A percentile compares a stretch with the other conserved stretches of the same genome.
phyloP scores from a whole-genome alignment of 1,140 invertebrate genomes.

The Conus betulinus region DNA sequence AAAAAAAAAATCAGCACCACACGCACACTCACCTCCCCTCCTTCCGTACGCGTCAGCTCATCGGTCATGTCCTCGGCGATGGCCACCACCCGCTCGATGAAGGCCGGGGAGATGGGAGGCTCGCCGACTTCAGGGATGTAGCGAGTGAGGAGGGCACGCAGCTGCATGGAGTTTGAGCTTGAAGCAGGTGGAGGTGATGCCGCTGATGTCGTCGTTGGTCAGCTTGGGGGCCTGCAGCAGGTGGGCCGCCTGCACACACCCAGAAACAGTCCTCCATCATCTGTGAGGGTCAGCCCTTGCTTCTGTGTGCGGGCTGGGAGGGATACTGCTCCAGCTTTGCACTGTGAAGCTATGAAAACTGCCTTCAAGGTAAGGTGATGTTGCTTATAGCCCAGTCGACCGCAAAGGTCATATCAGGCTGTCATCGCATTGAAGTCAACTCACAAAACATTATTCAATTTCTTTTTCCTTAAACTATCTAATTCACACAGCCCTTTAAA shows the following conservation, averaged over 20 bases:
- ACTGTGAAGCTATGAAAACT: too few relatives aligned
- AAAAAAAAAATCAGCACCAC: not conserved
- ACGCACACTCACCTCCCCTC: constrained; percentile 79
- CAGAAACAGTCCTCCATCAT: not conserved
- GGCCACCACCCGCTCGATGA: constrained; percentile 76
- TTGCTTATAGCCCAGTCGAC: too few relatives aligned
- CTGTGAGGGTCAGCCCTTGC: too few relatives aligned
- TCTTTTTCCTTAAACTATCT: too few relatives aligned
- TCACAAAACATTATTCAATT: too few relatives aligned
- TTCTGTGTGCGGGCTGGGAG: too few relatives aligned
- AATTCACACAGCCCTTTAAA: too few relatives aligned
- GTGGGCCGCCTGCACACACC: constrained; percentile 74
- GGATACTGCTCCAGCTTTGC: too few relatives aligned
- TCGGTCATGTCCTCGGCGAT: constrained; percentile 96
- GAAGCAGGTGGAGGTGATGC: constrained; percentile 94
- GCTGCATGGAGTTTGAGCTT: constrained; percentile 98
- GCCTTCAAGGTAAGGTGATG: too few relatives aligned
- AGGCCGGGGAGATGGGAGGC: constrained; percentile 77
- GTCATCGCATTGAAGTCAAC: too few relatives aligned
- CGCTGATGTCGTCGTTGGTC: constrained; percentile 92
- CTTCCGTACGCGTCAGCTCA: constrained; percentile 81
- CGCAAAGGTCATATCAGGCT: too few relatives aligned
- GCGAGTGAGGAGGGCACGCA: constrained; percentile 84
- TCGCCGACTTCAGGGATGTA: constrained; percentile 85
- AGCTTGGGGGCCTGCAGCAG: constrained; percentile 87